Evolutionary conservation across 2,797 vertebrate species (phyloP).

Genomic region (Todus mexicanus): DNA sequence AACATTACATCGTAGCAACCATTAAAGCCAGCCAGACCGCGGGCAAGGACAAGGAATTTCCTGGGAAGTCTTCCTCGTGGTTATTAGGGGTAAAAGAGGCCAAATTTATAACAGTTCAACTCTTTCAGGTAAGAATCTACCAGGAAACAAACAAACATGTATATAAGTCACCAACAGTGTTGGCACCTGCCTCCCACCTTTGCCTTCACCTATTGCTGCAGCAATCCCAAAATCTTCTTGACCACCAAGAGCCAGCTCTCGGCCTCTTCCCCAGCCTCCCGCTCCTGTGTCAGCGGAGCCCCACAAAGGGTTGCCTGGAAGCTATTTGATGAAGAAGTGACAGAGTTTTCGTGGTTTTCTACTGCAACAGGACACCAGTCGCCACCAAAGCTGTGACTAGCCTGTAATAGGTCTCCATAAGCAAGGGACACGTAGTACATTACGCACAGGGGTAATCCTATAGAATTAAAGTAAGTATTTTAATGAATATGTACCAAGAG

Average conservation of each 20-base stretch:
- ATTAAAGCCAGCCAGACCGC: not conserved
- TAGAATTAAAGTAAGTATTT: not conserved
- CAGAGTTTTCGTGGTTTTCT: not conserved
- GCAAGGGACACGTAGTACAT: not conserved
- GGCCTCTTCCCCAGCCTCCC: not conserved
- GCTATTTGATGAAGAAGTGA: not conserved
- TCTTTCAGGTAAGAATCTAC: not conserved
- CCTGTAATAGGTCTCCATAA: not conserved
- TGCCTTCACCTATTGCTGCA: not conserved
- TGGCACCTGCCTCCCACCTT: not conserved
- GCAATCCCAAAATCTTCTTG: not conserved
- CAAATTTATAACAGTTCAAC: not conserved
- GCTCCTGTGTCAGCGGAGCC: accelerated
- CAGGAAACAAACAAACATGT: too few species aligned
- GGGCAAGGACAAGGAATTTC: not conserved
- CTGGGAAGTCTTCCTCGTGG: not conserved
- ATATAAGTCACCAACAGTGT: too few species aligned
- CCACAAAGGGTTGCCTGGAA: not conserved
- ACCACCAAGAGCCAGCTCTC: not conserved
- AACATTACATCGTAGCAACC: not conserved
- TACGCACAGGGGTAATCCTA: not conserved
- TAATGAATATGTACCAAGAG: not conserved
- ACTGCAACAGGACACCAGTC: not conserved
- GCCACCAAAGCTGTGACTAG: not conserved
- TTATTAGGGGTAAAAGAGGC: not conserved